phyloP scores from a whole-genome alignment of 2,888 invertebrate genomes.

The Drosophila prolongata region DNA sequence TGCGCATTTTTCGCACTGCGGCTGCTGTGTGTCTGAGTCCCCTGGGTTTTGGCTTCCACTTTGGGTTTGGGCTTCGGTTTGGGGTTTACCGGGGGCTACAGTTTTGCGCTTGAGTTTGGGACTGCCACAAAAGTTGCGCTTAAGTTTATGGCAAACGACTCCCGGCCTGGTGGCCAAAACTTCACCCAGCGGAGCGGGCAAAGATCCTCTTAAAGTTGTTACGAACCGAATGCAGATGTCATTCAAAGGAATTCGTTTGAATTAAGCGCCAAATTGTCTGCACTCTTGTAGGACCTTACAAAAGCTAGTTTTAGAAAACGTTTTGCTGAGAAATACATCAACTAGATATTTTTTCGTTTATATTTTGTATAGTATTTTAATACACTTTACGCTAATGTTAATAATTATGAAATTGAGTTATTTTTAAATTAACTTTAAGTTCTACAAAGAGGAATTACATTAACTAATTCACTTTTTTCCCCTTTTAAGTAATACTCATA shows the following conservation, averaged over 20 bases:
- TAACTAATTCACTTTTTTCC: no score
- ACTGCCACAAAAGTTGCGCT: conserved; percentile 61
- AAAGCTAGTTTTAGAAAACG: conserved; percentile 39
- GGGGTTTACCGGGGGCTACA: conserved; percentile 8
- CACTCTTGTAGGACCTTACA: conserved; percentile 29
- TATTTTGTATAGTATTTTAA: no score
- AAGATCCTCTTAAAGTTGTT: conserved; percentile 52
- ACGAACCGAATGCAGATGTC: conserved; percentile 54
- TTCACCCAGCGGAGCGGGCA: conserved; percentile 3
- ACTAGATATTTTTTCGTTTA: no score
- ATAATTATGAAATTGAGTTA: no score
- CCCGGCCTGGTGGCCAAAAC: conserved; percentile 18
- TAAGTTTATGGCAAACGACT: conserved; percentile 66
- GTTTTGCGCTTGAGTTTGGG: conserved; percentile 12
- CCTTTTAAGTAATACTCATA: no score
- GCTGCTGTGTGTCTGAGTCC: conserved; percentile 27
- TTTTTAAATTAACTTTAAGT: no score
- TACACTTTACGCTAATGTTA: no score
- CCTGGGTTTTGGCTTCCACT: conserved; percentile 22
- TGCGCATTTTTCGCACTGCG: conserved; percentile 79
- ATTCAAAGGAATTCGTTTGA: conserved; percentile 58
- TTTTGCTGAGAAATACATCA: background rate
- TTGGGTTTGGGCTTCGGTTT: conserved; percentile 5
- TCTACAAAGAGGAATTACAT: no score
- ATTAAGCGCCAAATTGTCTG: conserved; percentile 65